phyloP scores from a whole-genome alignment of 2,797 vertebrate genomes.

The Pseudotriccus pelzelni region DNA sequence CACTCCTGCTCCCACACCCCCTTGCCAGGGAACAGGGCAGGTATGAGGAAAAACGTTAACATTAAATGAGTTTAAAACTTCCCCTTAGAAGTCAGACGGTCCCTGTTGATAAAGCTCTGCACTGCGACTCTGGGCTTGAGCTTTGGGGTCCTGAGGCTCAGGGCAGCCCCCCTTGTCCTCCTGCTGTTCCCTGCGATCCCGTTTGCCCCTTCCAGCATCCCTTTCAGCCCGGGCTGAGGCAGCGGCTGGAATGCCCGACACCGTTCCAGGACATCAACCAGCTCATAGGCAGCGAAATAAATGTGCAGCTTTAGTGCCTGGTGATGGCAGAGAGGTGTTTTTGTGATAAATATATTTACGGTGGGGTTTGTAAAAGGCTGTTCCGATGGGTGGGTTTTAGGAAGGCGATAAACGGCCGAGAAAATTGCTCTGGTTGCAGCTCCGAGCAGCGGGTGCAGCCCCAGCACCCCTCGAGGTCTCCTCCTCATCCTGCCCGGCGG shows the following conservation, averaged over 20 bases:
- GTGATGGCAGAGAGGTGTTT: background rate
- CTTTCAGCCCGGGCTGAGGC: background rate
- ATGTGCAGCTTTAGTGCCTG: background rate
- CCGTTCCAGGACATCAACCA: slow-evolving; percentile 1
- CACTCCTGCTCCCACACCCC: background rate
- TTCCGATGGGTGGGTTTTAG: background rate
- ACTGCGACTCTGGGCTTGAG: background rate
- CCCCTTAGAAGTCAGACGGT: background rate
- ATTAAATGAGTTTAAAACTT: background rate
- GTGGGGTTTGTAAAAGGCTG: background rate
- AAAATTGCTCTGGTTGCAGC: background rate
- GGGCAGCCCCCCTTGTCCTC: background rate
- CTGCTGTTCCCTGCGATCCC: background rate
- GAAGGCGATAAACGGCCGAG: slow-evolving; percentile 22
- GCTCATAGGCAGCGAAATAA: background rate
- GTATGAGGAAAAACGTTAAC: background rate
- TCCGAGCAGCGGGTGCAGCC: background rate
- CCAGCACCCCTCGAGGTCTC: fast-evolving
- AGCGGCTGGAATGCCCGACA: background rate
- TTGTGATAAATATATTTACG: slow-evolving; percentile 3
- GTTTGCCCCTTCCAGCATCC: background rate
- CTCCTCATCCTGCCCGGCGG: fast-evolving
- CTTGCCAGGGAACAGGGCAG: background rate
- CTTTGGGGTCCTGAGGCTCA: fast-evolving
- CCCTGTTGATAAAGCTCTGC: fast-evolving